Conservation (phyloP, 1,140 invertebrate genomes). For the Rhopalosiphum padi region DNA sequence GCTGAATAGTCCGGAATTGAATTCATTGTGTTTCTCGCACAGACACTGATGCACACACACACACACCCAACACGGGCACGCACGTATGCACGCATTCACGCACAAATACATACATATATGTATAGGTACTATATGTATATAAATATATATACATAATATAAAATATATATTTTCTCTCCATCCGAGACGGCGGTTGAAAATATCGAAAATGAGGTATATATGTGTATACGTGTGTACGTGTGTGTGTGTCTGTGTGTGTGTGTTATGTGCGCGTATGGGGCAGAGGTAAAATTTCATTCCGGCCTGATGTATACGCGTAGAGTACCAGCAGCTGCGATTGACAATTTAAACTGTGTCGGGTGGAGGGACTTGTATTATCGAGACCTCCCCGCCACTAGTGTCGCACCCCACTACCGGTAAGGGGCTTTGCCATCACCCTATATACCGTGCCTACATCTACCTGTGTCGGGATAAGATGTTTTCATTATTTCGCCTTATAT, state of each 20-base stretch:
- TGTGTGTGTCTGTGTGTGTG: neutral
- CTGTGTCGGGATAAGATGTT: neutral
- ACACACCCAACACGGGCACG: neutral
- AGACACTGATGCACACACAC: neutral
- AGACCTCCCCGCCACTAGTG: neutral
- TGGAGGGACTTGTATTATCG: neutral
- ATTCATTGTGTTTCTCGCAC: conserved; percentile 37
- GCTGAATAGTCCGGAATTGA: conserved; percentile 52
- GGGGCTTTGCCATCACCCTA: neutral
- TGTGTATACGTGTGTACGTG: neutral
- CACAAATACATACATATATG: neutral
- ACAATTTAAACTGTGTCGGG: conserved; percentile 46
- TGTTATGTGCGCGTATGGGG: neutral
- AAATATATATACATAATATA: conserved; percentile 18
- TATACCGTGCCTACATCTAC: neutral
- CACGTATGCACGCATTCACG: neutral
- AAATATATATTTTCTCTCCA: conserved; percentile 4
- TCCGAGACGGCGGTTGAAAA: conserved; percentile 2
- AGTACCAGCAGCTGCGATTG: conserved; percentile 46
- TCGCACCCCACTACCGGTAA: neutral
- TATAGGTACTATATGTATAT: neutral
- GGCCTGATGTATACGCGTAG: neutral
- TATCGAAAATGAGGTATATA: conserved; percentile 32
- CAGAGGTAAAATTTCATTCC: conserved; percentile 34
- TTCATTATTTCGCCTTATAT: neutral